Base-by-base conservation (phyloP, 1,140 invertebrate species). In the Eciton burchellii region DNA sequence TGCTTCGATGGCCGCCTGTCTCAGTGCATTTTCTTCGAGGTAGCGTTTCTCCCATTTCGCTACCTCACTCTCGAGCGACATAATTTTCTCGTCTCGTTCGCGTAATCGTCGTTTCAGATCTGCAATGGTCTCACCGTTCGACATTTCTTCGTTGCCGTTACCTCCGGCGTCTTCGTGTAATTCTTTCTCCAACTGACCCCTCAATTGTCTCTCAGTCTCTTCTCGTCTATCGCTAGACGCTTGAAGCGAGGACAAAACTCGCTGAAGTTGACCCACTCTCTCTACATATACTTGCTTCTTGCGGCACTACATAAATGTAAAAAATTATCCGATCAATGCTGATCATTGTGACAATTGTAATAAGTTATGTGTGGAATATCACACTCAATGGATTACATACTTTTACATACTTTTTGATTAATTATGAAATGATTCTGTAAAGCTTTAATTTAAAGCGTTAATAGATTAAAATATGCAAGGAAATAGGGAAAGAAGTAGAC, bases 1-100 rank as follows among this genome's bases (percentile, higher is more conserved):
- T 70, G 97, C 97, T 91, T 97, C 97, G 57, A 98, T 97, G 26
- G 97, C 97, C 54, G 97, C 96, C 93, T 98, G 97, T 57, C 97
- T 94, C 73, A 98, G 92, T 45, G 97, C 97, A 84, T 96, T 97
- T 92, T 98, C 97, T 92, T 98, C 97, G 8, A 98, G 93, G 93
- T 97, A 98, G 60, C 97, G 95, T 93, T 98, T 97, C 92, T 98
- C 97, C 97, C 97, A 98, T 93, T 97, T 97, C 62, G 97, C 95
- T 76, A 97, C 96, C 90, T 98, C 97, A 3, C 97, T 96, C 92
- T 98, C 97, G 35, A 97, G 92, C 21, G 95, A 95, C 95, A 98
- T 97, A 49, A 98, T 96, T 87, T 96, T 96, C 92, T 97, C 97
- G 91, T 97, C 97, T 73, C 96, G 95, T 91, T 97, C 97, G 35